These are phyloP conservation scores for Clarias pachynema DNA, from an alignment of 2,797 vertebrate genomes.

Conservation along the genomic window DNA sequence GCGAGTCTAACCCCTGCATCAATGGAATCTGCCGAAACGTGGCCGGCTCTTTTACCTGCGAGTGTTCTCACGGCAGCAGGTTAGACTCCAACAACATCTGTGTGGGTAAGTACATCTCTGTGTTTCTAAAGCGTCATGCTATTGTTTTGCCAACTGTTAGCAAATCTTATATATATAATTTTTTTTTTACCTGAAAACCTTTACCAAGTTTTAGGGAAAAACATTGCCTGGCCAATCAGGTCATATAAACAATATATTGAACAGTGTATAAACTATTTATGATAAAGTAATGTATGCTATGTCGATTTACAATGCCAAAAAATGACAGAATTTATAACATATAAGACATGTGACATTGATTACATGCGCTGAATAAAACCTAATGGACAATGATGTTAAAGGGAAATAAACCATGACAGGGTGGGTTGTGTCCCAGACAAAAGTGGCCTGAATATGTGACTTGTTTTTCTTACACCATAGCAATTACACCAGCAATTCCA, in stretches of 20 bases:
- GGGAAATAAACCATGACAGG: background rate
- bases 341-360: too few relatives aligned
- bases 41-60: slow-evolving; percentile 92
- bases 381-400: background rate
- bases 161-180: background rate
- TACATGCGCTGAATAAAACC: background rate
- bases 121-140: background rate
- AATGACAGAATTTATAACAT: too few relatives aligned
- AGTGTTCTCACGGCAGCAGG: slow-evolving; percentile 95
- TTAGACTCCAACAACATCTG: slow-evolving; percentile 95
- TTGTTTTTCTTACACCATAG: background rate
- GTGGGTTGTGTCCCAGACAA: background rate
- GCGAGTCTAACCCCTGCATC: slow-evolving; percentile 92
- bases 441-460: background rate
- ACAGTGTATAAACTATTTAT: background rate
- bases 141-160: background rate
- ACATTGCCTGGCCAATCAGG: background rate
- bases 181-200: background rate
- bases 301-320: background rate
- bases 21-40: slow-evolving; percentile 93
- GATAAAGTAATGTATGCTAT: background rate
- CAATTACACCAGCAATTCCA: background rate
- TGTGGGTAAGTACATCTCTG: slow-evolving; percentile 81
- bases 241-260: background rate
- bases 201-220: background rate